Evolutionary conservation across 2,113 vertebrate species (phyloP).

Genomic region (Fukomys damarensis): DNA sequence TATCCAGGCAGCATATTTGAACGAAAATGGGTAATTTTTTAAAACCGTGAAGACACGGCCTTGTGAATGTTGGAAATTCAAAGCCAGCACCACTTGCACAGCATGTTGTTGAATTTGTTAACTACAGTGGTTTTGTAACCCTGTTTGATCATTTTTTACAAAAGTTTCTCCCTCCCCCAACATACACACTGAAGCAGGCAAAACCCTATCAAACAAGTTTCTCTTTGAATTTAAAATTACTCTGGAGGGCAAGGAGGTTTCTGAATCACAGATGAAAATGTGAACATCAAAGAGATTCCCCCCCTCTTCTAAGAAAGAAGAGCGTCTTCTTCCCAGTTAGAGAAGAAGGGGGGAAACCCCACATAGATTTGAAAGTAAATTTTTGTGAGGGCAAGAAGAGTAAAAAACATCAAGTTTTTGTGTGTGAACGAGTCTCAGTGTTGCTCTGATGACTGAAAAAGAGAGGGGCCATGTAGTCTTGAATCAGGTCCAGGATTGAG

Average conservation of each 20-base stretch:
- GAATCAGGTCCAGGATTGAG: background rate
- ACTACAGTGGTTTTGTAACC: conserved; percentile 53
- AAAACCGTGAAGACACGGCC: background rate
- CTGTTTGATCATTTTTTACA: conserved; percentile 53
- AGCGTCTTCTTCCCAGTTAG: background rate
- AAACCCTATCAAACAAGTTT: conserved; percentile 59
- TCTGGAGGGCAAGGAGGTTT: conserved; percentile 65
- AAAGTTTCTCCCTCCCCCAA: background rate
- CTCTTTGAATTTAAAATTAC: conserved; percentile 74
- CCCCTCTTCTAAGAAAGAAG: background rate
- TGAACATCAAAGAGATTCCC: conserved; percentile 62
- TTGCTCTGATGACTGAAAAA: background rate
- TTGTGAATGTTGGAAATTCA: conserved; percentile 14
- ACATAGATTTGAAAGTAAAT: background rate
- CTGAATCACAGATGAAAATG: conserved; percentile 63
- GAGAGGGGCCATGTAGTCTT: background rate
- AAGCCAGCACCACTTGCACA: background rate
- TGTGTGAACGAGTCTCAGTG: background rate
- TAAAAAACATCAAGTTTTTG: background rate
- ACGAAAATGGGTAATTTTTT: conserved; percentile 27
- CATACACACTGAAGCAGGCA: background rate
- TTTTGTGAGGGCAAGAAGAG: background rate
- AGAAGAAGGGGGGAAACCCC: background rate
- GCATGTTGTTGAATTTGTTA: conserved; percentile 18
- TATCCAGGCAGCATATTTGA: background rate